Evolutionary conservation across 2,113 vertebrate genomes (phyloP).

Genomic region (Suricata suricatta): DNA sequence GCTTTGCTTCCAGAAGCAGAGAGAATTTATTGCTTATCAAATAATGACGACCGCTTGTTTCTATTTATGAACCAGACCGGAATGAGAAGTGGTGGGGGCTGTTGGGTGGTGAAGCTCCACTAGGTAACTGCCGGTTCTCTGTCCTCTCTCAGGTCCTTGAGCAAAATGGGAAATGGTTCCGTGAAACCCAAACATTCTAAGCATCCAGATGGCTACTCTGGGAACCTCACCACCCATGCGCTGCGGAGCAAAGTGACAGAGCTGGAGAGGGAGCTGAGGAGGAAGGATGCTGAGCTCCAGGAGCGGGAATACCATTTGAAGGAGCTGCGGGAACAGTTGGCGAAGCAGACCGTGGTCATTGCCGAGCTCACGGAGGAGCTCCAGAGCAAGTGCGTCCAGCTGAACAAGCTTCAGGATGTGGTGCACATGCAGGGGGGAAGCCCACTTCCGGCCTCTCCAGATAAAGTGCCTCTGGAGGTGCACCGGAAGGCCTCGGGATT

Average conservation of each 20-base stretch:
- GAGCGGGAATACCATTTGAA: conserved; percentile 86
- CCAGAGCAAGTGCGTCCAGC: conserved; percentile 90
- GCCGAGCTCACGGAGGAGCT: conserved; percentile 91
- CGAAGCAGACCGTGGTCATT: conserved; percentile 85
- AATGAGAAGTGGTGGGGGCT: background rate
- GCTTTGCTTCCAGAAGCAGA: background rate
- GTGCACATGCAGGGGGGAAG: conserved; percentile 84
- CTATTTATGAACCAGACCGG: background rate
- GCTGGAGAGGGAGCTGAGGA: conserved; percentile 89
- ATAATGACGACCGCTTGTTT: background rate
- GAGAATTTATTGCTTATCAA: background rate
- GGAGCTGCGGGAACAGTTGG: conserved; percentile 90
- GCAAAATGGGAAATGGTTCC: conserved; percentile 92
- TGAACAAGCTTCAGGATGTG: conserved; percentile 92
- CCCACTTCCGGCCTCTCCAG: conserved; percentile 78
- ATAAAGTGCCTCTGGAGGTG: conserved; percentile 75
- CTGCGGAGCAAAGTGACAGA: conserved; percentile 87
- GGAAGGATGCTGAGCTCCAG: conserved; percentile 88
- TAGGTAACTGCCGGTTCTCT: conserved; percentile 26
- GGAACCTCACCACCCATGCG: conserved; percentile 78
- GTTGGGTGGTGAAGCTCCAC: background rate
- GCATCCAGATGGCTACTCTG: conserved; percentile 75
- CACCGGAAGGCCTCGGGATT: conserved; percentile 82
- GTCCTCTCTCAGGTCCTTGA: conserved; percentile 68
- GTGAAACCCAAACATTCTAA: conserved; percentile 92